phyloP scores from a whole-genome alignment of 2,797 vertebrate species.

The Toxotes lorentzi region DNA sequence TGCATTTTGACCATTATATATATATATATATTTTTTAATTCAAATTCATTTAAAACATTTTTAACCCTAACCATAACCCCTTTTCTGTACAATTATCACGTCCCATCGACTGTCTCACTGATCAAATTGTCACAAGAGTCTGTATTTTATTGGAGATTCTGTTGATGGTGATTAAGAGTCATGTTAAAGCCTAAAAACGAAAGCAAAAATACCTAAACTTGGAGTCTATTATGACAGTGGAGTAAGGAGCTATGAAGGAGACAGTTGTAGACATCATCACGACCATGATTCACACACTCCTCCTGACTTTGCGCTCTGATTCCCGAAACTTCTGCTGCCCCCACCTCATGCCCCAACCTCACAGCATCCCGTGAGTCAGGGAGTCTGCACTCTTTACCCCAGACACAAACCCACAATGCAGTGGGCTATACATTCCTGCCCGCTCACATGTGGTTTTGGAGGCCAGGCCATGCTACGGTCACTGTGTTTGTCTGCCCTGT shows the following conservation, averaged over 20 bases:
- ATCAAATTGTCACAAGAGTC: not conserved
- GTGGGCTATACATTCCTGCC: slow-evolving; percentile 75
- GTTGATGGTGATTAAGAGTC: not conserved
- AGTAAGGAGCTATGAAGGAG: slow-evolving; percentile 7
- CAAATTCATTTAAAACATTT: too few species aligned
- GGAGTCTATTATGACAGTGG: not conserved
- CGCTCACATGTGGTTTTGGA: slow-evolving; percentile 76
- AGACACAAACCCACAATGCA: slow-evolving; percentile 71
- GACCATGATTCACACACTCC: slow-evolving; percentile 70
- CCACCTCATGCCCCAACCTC: slow-evolving; percentile 44
- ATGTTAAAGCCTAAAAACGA: slow-evolving; percentile 6
- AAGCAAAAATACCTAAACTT: slow-evolving; percentile 7
- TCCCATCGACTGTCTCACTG: not conserved
- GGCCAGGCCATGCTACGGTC: slow-evolving; percentile 66
- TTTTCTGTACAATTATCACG: too few species aligned
- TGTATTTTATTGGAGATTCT: not conserved
- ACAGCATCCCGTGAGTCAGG: slow-evolving; percentile 77
- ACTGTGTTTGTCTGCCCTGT: slow-evolving; percentile 49
- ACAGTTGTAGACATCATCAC: slow-evolving; percentile 6
- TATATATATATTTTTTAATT: not conserved
- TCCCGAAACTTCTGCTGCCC: slow-evolving; percentile 64
- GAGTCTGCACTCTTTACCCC: slow-evolving; percentile 57
- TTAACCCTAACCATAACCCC: too few species aligned
- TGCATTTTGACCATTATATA: not conserved
- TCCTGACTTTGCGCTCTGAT: slow-evolving; percentile 47